phyloP scores from a whole-genome alignment of 1,140 invertebrate genomes.

The Drosophila bocki region DNA sequence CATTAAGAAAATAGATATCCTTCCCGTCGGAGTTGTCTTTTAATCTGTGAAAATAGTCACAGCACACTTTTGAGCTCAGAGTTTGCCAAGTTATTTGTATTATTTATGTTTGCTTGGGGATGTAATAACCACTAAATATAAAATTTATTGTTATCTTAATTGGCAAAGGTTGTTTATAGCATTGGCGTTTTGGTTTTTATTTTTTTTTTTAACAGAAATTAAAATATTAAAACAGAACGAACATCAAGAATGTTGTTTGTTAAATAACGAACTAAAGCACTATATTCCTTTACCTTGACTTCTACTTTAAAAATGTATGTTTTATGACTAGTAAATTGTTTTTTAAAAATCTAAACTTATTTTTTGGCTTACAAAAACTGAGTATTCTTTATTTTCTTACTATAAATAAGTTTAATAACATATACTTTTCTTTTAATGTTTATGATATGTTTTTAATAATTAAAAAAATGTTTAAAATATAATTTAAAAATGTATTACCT shows the following conservation, averaged over 20 bases:
- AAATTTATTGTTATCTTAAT: neutral
- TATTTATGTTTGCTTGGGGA: conserved; percentile 22
- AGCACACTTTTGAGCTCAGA: neutral
- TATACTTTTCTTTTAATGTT: no score
- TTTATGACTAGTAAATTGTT: no score
- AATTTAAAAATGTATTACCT: no score
- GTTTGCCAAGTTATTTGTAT: neutral
- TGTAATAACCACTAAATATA: conserved; percentile 3
- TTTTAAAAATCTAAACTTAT: neutral
- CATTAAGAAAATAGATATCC: conserved; percentile 20
- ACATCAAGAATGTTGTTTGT: neutral
- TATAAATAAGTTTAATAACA: no score
- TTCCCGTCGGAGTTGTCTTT: conserved; percentile 19
- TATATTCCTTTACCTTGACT: neutral
- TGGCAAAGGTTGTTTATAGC: neutral
- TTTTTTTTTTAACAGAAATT: neutral
- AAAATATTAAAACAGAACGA: neutral
- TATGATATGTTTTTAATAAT: no score
- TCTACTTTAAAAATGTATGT: neutral
- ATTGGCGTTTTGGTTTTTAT: neutral
- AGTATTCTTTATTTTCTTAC: no score
- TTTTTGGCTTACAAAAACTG: neutral
- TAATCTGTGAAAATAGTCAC: conserved; percentile 27
- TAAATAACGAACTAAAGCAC: neutral
- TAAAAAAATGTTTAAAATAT: no score